A percentile compares a stretch with the other conserved stretches of the same genome.
Evolutionary conservation across 2,113 vertebrate genomes (phyloP).

Genomic region (Prionailurus bengalensis): DNA sequence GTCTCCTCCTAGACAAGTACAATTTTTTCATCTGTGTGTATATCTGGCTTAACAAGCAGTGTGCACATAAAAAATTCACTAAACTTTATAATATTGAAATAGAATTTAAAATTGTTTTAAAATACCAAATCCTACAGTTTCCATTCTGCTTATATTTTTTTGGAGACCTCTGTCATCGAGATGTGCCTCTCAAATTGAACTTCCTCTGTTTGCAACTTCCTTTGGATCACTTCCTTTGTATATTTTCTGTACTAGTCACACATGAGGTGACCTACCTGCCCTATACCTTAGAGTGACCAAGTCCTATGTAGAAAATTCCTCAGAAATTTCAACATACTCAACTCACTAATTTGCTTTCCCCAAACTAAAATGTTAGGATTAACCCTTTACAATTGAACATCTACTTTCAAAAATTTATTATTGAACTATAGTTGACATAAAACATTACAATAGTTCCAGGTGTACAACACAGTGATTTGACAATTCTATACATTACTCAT

Average conservation of each 20-base stretch:
- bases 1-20: not conserved
- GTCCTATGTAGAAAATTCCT: not conserved
- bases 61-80: not conserved
- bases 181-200: not conserved
- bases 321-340: not conserved
- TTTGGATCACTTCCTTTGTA: not conserved
- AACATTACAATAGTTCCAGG: not conserved
- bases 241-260: not conserved
- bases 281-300: not conserved
- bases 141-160: constrained; percentile 17
- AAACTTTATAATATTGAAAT: not conserved
- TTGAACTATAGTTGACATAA: not conserved
- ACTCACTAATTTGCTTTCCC: not conserved
- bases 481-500: not conserved
- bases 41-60: not conserved
- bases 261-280: not conserved
- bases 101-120: not conserved
- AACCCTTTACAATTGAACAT: not conserved
- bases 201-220: not conserved
- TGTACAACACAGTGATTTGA: not conserved
- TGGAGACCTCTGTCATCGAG: not conserved
- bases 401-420: not conserved
- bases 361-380: not conserved
- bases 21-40: not conserved
- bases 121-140: not conserved